Evolutionary conservation across 2,113 vertebrate genomes (phyloP).

Genomic region (Calonectris borealis): DNA sequence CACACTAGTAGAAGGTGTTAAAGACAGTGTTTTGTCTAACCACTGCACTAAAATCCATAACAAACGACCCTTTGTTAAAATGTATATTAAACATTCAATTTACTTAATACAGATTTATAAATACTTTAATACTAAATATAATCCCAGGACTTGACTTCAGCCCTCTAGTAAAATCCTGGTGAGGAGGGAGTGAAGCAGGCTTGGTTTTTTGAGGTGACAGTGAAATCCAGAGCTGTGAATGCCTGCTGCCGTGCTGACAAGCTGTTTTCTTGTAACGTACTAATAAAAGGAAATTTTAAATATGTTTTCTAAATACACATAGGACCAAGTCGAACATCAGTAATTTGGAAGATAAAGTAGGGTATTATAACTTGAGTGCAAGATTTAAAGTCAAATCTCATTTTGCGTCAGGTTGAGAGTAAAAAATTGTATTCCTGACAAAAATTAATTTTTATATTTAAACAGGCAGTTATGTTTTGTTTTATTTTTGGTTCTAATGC

Average conservation of each 20-base stretch:
- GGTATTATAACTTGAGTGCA: neutral
- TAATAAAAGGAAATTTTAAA: neutral
- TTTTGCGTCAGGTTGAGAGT: neutral
- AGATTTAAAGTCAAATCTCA: neutral
- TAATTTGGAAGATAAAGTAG: neutral
- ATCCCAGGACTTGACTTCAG: neutral
- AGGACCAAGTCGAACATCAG: neutral
- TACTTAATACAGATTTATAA: neutral
- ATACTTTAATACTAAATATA: neutral
- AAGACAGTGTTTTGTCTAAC: conserved; percentile 26
- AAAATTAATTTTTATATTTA: neutral
- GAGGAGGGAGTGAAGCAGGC: neutral
- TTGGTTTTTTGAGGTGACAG: neutral
- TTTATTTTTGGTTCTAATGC: neutral
- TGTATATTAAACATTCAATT: conserved; percentile 6
- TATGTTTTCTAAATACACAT: neutral
- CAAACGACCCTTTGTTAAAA: conserved; percentile 10
- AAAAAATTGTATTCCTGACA: neutral
- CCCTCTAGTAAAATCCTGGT: neutral
- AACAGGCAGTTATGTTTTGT: neutral
- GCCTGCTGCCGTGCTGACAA: neutral
- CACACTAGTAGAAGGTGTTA: neutral
- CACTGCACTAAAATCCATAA: neutral
- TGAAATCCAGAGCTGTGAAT: neutral
- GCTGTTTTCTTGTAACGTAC: neutral